phyloP scores from a whole-genome alignment of 2,113 vertebrate species.

The Ictalurus furcatus region DNA sequence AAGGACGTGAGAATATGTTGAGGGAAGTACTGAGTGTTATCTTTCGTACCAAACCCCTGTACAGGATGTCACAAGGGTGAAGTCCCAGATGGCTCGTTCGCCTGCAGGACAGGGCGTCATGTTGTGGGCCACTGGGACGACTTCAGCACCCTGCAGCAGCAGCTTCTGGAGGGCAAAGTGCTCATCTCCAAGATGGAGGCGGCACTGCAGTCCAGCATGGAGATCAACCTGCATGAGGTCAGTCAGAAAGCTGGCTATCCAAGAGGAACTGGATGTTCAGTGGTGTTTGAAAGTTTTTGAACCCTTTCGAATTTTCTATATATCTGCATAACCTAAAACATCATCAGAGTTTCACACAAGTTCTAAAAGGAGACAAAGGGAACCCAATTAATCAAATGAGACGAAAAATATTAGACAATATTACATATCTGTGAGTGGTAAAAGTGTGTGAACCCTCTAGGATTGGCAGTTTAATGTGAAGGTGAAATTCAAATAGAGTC shows the following conservation, averaged over 20 bases:
- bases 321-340: no score
- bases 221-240: conserved; percentile 48
- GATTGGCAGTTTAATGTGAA: no score
- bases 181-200: conserved; percentile 75
- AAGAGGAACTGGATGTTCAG: background rate
- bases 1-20: background rate
- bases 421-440: no score
- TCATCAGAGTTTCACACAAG: no score
- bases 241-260: conserved; percentile 28
- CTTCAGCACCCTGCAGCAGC: conserved; percentile 79
- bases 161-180: conserved; percentile 73
- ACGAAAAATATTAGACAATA: no score
- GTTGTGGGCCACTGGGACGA: conserved; percentile 74
- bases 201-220: conserved; percentile 48
- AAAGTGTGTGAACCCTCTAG: no score
- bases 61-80: background rate
- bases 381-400: no score
- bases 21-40: background rate
- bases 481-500: no score
- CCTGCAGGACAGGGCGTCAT: conserved; percentile 67
- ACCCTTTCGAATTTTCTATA: no score
- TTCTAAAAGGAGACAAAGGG: no score
- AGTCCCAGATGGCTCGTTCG: conserved; percentile 49
- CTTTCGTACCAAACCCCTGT: background rate
- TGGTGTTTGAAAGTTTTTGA: no score